Conservation (phyloP, 1,140 invertebrate genomes). For the Drosophila ambigua region DNA sequence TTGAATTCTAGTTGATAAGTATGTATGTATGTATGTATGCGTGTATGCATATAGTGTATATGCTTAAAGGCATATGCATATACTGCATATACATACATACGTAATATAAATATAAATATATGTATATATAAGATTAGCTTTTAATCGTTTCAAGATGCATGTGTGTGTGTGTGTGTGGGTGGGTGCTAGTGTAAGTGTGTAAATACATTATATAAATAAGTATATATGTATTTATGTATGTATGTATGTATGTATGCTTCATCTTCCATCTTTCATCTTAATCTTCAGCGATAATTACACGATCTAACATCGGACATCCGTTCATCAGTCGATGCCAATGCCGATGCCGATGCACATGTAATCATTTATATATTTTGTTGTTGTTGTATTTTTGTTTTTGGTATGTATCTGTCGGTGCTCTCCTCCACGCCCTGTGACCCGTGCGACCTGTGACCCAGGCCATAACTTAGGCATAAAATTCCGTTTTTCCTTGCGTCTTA, state of each 20-base stretch:
- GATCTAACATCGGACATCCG: too few relatives aligned
- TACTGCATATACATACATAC: conserved; percentile 23
- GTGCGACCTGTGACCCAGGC: not conserved
- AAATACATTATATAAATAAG: conserved; percentile 39
- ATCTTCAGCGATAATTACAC: too few relatives aligned
- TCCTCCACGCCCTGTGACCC: conserved; percentile 23
- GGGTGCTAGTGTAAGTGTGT: conserved; percentile 18
- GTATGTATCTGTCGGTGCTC: conserved; percentile 39
- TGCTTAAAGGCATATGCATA: conserved; percentile 9
- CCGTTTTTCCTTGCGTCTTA: conserved; percentile 94
- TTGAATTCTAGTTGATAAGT: conserved; percentile 49
- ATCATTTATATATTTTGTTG: conserved; percentile 8
- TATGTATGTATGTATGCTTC: conserved; percentile 10
- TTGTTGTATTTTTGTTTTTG: conserved; percentile 17
- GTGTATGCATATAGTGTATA: conserved; percentile 9
- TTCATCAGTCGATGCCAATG: conserved; percentile 12
- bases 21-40: conserved; percentile 9
- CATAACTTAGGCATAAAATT: conserved; percentile 92
- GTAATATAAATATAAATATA: conserved; percentile 21
- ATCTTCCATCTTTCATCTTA: too few relatives aligned
- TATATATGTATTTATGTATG: conserved; percentile 27
- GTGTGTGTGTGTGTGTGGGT: conserved; percentile 22
- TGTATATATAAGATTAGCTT: too few relatives aligned
- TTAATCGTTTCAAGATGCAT: conserved; percentile 22
- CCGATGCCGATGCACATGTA: conserved; percentile 6